Evolutionary conservation across 2,888 invertebrate species (phyloP).

Genomic region (Cristatella mucedo): DNA sequence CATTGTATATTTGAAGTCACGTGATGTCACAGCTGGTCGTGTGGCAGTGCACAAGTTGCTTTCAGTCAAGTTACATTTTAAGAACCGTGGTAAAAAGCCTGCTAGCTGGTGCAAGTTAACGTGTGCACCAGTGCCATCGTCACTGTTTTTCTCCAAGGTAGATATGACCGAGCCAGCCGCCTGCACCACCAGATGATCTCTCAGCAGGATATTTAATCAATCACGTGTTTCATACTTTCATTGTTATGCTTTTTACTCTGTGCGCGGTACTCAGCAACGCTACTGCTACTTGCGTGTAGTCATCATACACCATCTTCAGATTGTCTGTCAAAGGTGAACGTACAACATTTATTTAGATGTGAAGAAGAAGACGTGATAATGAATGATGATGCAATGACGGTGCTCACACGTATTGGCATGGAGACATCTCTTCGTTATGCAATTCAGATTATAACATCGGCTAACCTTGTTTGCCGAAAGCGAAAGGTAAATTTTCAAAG

Average conservation of each 20-base stretch:
- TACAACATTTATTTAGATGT: conserved; percentile 46
- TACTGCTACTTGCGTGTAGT: not conserved
- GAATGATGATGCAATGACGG: conserved; percentile 70
- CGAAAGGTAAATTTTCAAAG: conserved; percentile 54
- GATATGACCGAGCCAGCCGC: too few species aligned
- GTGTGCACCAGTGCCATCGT: too few species aligned
- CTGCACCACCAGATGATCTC: too few species aligned
- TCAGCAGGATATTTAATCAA: too few species aligned
- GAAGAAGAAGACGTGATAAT: conserved; percentile 96
- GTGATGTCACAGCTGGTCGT: not conserved
- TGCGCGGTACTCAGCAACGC: not conserved
- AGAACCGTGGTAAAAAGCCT: too few species aligned
- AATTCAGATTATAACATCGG: conserved; percentile 89
- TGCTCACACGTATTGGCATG: conserved; percentile 75
- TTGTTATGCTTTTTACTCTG: too few species aligned
- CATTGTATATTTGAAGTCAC: conserved; percentile 9
- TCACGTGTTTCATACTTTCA: too few species aligned
- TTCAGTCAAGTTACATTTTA: too few species aligned
- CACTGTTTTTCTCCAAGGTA: too few species aligned
- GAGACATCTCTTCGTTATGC: conserved; percentile 89
- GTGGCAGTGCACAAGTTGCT: not conserved
- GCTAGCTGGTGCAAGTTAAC: too few species aligned
- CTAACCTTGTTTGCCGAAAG: conserved; percentile 76
- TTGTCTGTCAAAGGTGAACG: not conserved
- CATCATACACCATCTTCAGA: not conserved